Conservation (phyloP, 2,888 invertebrate species). For the Arrhopalites spinosus region DNA sequence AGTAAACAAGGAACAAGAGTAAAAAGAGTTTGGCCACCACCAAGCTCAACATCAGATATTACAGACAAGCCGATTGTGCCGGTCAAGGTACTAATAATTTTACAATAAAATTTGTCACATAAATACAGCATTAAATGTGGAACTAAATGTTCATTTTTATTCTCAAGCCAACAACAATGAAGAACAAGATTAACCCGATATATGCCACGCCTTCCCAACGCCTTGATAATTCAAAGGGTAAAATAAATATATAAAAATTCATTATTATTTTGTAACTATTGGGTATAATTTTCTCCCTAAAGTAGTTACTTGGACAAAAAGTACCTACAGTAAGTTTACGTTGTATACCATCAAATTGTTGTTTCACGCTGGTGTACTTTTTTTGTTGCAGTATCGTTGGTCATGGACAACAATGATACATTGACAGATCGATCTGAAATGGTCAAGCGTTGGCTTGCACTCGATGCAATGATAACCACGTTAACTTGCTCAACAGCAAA, state of each 20-base stretch:
- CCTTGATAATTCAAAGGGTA: constrained; percentile 54
- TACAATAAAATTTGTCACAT: no score
- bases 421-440: constrained; percentile 53
- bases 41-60: constrained; percentile 59
- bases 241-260: background rate
- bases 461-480: constrained; percentile 56
- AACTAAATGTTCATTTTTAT: no score
- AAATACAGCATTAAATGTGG: no score
- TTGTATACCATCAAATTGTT: no score
- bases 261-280: background rate
- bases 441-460: constrained; percentile 56
- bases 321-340: no score
- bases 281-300: background rate
- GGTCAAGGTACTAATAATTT: no score
- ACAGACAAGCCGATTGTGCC: constrained; percentile 73
- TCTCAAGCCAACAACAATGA: constrained; percentile 70
- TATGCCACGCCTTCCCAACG: constrained; percentile 74
- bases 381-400: constrained; percentile 40
- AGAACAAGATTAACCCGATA: constrained; percentile 65
- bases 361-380: no score
- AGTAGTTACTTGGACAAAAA: no score
- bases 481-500: constrained; percentile 56
- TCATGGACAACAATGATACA: constrained; percentile 36
- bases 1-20: constrained; percentile 55
- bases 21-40: constrained; percentile 63